Conservation (phyloP, 2,113 vertebrate genomes). For the Mobula birostris region DNA sequence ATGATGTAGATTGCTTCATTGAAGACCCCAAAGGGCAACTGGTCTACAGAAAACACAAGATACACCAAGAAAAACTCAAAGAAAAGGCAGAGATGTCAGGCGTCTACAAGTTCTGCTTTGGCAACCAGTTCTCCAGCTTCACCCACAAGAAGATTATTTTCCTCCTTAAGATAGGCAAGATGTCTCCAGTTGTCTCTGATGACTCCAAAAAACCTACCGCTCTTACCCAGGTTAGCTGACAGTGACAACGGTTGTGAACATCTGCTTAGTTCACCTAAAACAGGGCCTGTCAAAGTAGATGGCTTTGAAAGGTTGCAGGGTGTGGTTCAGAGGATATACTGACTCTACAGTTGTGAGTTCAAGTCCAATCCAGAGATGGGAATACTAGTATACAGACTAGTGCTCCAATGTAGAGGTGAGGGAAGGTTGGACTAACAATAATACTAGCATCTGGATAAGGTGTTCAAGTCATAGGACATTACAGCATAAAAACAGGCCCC, state of each 20-base stretch:
- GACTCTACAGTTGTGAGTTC: too few species aligned
- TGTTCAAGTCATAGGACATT: too few species aligned
- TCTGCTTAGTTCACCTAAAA: too few species aligned
- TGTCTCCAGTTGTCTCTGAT: conserved; percentile 62
- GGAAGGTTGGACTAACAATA: too few species aligned
- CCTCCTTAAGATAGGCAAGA: conserved; percentile 70
- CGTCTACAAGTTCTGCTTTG: conserved; percentile 79
- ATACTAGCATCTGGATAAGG: too few species aligned
- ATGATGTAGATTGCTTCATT: conserved; percentile 80
- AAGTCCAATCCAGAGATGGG: too few species aligned
- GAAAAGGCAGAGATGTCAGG: conserved; percentile 61
- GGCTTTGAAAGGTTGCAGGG: not conserved
- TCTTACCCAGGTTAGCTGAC: conserved; percentile 72
- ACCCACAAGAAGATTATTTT: conserved; percentile 80
- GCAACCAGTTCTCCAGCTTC: conserved; percentile 88
- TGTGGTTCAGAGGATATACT: too few species aligned
- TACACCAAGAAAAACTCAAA: conserved; percentile 77
- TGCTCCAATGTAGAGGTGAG: too few species aligned
- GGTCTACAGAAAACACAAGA: conserved; percentile 74
- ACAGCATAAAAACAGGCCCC: too few species aligned
- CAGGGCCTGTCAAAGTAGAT: not conserved
- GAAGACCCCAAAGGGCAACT: conserved; percentile 63
- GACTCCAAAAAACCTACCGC: conserved; percentile 60
- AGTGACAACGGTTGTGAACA: not conserved
- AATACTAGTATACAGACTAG: too few species aligned